Conservation (phyloP, 2,113 vertebrate species). For the Lipophrys pholis region DNA sequence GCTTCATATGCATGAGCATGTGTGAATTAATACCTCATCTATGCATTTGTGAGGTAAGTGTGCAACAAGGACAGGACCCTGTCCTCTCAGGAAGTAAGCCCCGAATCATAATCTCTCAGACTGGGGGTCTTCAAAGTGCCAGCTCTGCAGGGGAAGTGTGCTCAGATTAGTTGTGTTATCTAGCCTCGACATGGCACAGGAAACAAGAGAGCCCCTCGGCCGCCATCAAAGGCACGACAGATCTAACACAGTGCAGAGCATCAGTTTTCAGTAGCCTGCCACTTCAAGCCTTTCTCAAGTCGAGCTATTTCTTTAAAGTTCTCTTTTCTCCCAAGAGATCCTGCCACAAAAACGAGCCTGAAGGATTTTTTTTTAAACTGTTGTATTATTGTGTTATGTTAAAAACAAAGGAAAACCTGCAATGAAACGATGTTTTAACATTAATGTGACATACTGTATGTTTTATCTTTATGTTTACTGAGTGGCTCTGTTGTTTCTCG, state of each 20-base stretch:
- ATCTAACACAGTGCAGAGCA: slow-evolving; percentile 30
- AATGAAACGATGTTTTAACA: no score
- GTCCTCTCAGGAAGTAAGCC: slow-evolving; percentile 38
- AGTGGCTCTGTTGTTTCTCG: no score
- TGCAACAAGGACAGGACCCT: slow-evolving; percentile 36
- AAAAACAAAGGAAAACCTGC: background rate
- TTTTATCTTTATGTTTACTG: background rate
- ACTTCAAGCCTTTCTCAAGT: slow-evolving; percentile 55
- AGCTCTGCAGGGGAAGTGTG: slow-evolving; percentile 49
- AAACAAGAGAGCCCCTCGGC: slow-evolving; percentile 55
- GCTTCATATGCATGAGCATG: background rate
- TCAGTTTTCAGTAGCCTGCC: slow-evolving; percentile 21
- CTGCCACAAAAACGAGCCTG: background rate
- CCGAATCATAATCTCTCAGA: slow-evolving; percentile 57
- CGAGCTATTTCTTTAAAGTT: slow-evolving; percentile 36
- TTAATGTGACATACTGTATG: no score
- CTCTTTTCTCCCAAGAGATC: slow-evolving; percentile 1
- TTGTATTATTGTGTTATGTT: background rate
- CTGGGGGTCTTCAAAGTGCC: slow-evolving; percentile 68
- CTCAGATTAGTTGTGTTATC: slow-evolving; percentile 61
- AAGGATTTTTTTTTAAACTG: background rate
- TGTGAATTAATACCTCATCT: background rate
- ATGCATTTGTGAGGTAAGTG: slow-evolving; percentile 17
- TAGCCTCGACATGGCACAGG: slow-evolving; percentile 40
- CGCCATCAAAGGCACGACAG: slow-evolving; percentile 61